phyloP scores from a whole-genome alignment of 2,113 vertebrate species.

The Dipodomys ordii region DNA sequence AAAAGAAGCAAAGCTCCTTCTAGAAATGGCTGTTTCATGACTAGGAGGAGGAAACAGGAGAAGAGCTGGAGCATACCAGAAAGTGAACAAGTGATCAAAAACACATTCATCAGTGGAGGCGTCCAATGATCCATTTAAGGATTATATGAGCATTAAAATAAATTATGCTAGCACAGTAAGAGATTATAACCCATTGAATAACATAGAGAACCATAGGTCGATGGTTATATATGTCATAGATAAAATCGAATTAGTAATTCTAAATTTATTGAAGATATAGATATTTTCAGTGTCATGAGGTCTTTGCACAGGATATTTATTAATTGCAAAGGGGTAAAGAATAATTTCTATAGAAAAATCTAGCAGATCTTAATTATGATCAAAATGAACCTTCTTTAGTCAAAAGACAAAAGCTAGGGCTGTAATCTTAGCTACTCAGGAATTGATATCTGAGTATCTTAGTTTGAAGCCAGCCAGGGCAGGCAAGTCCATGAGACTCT shows the following conservation, averaged over 20 bases:
- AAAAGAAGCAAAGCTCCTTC: not conserved
- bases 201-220: not conserved
- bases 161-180: not conserved
- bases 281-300: not conserved
- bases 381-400: not conserved
- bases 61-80: not conserved
- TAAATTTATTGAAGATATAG: not conserved
- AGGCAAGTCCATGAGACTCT: too few species aligned
- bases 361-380: not conserved
- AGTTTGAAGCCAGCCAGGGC: too few species aligned
- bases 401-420: too few species aligned
- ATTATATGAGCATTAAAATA: not conserved
- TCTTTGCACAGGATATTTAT: not conserved
- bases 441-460: too few species aligned
- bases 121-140: not conserved
- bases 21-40: not conserved
- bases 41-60: not conserved
- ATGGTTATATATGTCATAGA: not conserved
- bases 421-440: too few species aligned
- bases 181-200: not conserved
- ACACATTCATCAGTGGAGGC: not conserved
- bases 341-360: not conserved
- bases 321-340: constrained; percentile 25
- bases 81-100: not conserved
- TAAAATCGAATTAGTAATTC: not conserved